These are phyloP conservation scores for Cantharis nigra DNA, from an alignment of 2,888 invertebrate species.

Conservation along the genomic window DNA sequence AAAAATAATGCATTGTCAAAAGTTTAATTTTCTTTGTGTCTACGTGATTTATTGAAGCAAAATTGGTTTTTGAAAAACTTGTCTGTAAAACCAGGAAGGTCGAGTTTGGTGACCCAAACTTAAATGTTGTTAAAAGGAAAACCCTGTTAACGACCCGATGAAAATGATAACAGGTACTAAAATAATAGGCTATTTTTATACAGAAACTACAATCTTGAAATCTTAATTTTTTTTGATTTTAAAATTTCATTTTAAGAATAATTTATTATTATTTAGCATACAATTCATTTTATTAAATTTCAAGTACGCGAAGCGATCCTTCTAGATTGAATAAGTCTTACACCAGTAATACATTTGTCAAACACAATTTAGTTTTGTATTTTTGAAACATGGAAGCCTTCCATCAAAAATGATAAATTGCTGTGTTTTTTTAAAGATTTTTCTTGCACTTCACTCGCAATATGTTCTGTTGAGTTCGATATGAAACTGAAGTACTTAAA, in stretches of 20 bases:
- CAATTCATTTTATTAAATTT: background rate
- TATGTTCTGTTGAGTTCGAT: background rate
- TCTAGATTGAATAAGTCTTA: slow-evolving; percentile 17
- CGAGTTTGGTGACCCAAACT: background rate
- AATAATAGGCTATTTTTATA: background rate
- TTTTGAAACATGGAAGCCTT: slow-evolving; percentile 11
- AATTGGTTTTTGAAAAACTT: background rate
- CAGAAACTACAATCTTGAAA: background rate
- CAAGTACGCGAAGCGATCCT: background rate
- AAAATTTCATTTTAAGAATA: no score
- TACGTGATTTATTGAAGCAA: background rate
- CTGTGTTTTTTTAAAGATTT: background rate
- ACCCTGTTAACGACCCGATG: background rate
- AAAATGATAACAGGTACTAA: background rate
- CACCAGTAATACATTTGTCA: slow-evolving; percentile 18
- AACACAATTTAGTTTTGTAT: slow-evolving; percentile 9
- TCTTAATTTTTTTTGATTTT: background rate
- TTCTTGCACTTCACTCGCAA: background rate
- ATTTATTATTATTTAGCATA: background rate
- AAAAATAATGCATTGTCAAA: background rate
- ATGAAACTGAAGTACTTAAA: background rate
- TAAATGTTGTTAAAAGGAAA: background rate
- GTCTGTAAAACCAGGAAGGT: background rate
- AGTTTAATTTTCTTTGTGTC: background rate
- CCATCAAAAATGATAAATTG: slow-evolving; percentile 16